These are phyloP conservation scores for Malacoctenus gilli DNA, from an alignment of 2,797 vertebrate genomes.

Conservation along the genomic window DNA sequence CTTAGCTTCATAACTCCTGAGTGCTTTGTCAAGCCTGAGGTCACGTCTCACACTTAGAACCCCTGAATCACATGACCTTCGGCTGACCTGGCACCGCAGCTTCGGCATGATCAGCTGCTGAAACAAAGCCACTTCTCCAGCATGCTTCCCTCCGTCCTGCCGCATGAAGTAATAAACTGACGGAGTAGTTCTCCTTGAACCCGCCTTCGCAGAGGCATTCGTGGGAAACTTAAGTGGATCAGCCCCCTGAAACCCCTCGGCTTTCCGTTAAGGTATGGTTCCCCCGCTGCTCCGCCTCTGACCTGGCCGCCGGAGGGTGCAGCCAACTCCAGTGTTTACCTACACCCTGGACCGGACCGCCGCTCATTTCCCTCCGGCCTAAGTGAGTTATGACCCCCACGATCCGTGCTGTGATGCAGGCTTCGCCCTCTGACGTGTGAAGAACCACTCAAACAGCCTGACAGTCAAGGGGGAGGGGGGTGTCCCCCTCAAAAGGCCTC, in stretches of 20 bases:
- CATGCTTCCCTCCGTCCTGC: background rate
- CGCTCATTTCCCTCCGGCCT: conserved; percentile 58
- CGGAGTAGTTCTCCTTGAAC: conserved; percentile 4
- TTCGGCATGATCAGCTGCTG: too few species aligned
- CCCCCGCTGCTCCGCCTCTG: conserved; percentile 1
- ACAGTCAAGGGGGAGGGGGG: too few species aligned
- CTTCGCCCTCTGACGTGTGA: conserved; percentile 23
- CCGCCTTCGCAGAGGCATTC: conserved; percentile 18
- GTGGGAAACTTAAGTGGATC: conserved; percentile 30
- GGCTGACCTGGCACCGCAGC: too few species aligned
- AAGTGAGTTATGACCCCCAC: conserved; percentile 46
- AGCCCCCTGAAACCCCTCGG: conserved; percentile 38
- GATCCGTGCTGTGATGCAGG: conserved; percentile 33
- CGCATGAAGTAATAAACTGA: conserved; percentile 29
- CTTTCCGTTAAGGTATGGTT: conserved; percentile 20
- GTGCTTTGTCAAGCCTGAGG: too few species aligned
- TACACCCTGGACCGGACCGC: conserved; percentile 38
- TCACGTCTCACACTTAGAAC: too few species aligned
- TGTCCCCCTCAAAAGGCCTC: too few species aligned
- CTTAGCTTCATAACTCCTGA: too few species aligned
- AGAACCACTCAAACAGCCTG: background rate
- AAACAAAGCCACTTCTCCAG: too few species aligned
- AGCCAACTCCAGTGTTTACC: conserved; percentile 62
- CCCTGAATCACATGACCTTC: too few species aligned
- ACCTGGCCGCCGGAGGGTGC: conserved; percentile 14